Evolutionary conservation across 2,113 vertebrate genomes (phyloP), one percentile per base, ranked within the genome.

Genomic region (Rana temporaria): DNA sequence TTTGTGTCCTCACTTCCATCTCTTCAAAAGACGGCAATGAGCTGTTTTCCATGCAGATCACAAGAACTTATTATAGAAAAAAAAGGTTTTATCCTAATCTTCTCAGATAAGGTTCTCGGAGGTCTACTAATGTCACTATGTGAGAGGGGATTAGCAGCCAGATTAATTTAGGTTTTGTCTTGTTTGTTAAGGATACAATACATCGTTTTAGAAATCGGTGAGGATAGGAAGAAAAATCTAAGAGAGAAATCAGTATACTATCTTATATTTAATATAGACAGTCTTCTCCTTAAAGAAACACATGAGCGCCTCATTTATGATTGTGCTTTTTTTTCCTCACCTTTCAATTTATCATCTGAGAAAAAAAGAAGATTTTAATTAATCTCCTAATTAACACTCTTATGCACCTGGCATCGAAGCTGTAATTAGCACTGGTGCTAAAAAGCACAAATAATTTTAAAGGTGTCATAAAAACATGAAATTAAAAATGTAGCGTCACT

Each of bases 71-170:
- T 81, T 73, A 82, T 72, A 57, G 42, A 66, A 66, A 82, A 62
- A 75, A 82, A 74, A 66, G n/a, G 62, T 82, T 74, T 74, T 73
- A 82, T 82, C 80, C 59, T 74, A 82, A 82, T 82, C 70, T 82
- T 74, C 62, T 56, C 26, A 73, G 80, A 82, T 82, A 74, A 74
- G 60, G 62, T 82, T 65, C 78, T 82, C 53, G 20, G 26, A 82
- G 80, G 80, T 74, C 80, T 82, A 52, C 79, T 82, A 82, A 82
- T 82, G 80, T 82, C 80, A 82, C 80, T 57, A 57, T 69, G 70
- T 66, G 70, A 82, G 80, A 82, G 60, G 59, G 80, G 80, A 82
- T 74, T 82, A 82, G 62, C 70, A 64, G 42, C 26, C 60, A 65
- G 80, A 74, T 74, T 66, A 65, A 74, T 74, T 74, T 66, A 82